These are phyloP conservation scores for Antedon mediterranea DNA, from an alignment of 53 echinoderm and acorn worm genomes.

Conservation along the genomic window DNA sequence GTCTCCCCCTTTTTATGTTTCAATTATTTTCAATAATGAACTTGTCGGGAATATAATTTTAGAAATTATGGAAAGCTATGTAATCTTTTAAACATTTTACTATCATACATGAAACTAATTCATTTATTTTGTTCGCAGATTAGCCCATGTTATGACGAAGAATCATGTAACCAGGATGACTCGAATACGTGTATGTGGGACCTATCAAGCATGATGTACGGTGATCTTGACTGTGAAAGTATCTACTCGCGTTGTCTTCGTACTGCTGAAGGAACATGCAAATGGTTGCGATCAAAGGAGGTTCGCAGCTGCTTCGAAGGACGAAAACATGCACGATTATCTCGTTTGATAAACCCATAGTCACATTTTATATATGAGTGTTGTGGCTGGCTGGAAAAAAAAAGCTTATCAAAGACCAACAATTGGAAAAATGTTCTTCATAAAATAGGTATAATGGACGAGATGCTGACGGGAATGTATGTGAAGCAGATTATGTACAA, in stretches of 20 bases:
- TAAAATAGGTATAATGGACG: too few relatives aligned
- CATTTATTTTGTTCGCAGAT: conserved; percentile 17
- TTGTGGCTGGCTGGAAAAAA: too few relatives aligned
- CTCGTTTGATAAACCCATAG: neutral
- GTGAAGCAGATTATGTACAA: too few relatives aligned
- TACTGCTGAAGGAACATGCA: conserved; percentile 47
- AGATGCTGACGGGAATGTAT: too few relatives aligned
- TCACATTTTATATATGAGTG: neutral
- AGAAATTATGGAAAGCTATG: too few relatives aligned
- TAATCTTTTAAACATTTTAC: too few relatives aligned
- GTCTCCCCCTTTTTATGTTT: too few relatives aligned
- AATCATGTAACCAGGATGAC: conserved; percentile 30
- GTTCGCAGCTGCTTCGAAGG: conserved; percentile 46
- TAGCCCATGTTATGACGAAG: conserved; percentile 45
- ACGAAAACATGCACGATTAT: conserved; percentile 20
- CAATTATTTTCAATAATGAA: too few relatives aligned
- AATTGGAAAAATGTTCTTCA: too few relatives aligned
- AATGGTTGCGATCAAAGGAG: conserved; percentile 57
- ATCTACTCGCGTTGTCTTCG: conserved; percentile 69
- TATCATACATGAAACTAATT: neutral
- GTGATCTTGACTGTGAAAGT: conserved; percentile 53
- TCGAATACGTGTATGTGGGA: conserved; percentile 70
- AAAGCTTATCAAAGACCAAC: too few relatives aligned
- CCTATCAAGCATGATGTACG: conserved; percentile 35
- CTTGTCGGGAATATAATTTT: too few relatives aligned